phyloP scores from a whole-genome alignment of 2,113 vertebrate genomes.

The Otolemur garnettii region DNA sequence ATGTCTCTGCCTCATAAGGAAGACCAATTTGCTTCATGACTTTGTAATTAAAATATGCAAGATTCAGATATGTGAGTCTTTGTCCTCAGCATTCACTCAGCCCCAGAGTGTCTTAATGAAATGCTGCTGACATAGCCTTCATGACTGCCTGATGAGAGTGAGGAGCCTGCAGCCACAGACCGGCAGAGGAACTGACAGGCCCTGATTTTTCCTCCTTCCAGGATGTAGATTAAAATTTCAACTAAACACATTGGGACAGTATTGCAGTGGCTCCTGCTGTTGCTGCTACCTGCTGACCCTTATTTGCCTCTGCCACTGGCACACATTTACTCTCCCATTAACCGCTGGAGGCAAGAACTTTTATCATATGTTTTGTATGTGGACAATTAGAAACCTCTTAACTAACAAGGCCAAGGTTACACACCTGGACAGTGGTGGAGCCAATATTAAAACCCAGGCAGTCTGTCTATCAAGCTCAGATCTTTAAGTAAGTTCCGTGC shows the following conservation, averaged over 20 bases:
- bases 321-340: neutral
- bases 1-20: neutral
- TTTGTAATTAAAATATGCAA: constrained; percentile 22
- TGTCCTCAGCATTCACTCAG: neutral
- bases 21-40: neutral
- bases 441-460: neutral
- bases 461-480: neutral
- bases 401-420: neutral
- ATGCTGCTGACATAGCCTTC: neutral
- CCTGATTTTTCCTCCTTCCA: neutral
- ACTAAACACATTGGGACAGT: neutral
- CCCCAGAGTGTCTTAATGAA: neutral
- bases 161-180: neutral
- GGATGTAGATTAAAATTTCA: neutral
- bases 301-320: neutral
- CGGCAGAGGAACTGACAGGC: neutral
- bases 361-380: neutral
- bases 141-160: neutral
- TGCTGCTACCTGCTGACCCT: neutral
- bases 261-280: neutral
- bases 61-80: neutral
- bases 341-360: neutral
- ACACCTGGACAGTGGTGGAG: neutral
- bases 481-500: neutral
- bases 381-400: neutral